Evolutionary conservation across 2,888 invertebrate genomes (phyloP).

Genomic region (Papilio demoleus): DNA sequence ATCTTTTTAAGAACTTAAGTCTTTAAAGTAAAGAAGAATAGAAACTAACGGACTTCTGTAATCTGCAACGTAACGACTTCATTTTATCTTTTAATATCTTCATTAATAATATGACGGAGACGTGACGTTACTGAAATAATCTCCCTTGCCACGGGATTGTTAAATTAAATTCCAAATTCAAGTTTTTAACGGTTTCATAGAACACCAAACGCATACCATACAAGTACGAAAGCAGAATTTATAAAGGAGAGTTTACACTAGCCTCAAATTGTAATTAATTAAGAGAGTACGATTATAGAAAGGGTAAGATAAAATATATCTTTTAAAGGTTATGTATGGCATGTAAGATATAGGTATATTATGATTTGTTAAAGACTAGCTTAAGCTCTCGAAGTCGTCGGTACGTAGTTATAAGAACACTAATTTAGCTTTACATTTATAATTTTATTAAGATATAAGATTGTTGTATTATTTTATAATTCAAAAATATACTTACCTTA

Average conservation of each 20-base stretch:
- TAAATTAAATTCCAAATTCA: slow-evolving; percentile 71
- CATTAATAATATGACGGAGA: slow-evolving; percentile 45
- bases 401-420: no score
- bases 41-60: background rate
- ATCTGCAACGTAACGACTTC: background rate
- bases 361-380: background rate
- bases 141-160: slow-evolving; percentile 61
- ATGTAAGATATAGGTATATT: no score
- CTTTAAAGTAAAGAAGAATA: background rate
- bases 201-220: slow-evolving; percentile 60
- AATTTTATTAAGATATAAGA: no score
- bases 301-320: background rate
- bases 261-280: background rate
- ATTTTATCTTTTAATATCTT: slow-evolving; percentile 44
- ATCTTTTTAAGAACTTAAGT: background rate
- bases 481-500: no score
- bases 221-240: slow-evolving; percentile 34
- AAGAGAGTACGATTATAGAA: background rate
- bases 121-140: slow-evolving; percentile 55
- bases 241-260: slow-evolving; percentile 45
- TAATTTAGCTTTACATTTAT: no score
- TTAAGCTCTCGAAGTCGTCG: no score
- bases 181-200: slow-evolving; percentile 66
- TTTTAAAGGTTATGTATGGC: no score
- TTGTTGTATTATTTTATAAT: no score